phyloP scores from a whole-genome alignment of 1,140 invertebrate genomes.

The Eriosoma lanigerum region DNA sequence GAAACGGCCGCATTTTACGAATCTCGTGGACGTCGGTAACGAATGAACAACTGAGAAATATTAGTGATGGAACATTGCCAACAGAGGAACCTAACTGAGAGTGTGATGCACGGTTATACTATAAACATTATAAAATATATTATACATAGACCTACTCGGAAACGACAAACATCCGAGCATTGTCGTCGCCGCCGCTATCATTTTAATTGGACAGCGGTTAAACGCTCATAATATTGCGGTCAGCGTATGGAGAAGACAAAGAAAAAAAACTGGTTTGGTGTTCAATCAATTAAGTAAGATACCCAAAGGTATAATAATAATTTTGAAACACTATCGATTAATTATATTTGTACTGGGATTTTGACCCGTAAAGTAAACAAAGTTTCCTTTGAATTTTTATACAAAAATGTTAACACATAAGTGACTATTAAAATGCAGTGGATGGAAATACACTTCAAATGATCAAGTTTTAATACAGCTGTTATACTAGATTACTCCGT shows the following conservation, averaged over 20 bases:
- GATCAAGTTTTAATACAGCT: no score
- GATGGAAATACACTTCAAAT: no score
- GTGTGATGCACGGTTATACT: not conserved
- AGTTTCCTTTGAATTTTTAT: no score
- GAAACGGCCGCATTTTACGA: not conserved
- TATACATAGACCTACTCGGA: not conserved
- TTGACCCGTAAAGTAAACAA: no score
- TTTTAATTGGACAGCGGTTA: constrained; percentile 35
- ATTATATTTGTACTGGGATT: no score
- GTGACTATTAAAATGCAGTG: no score
- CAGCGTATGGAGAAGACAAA: not conserved
- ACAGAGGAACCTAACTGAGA: constrained; percentile 2
- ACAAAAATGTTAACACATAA: no score
- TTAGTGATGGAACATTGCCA: constrained; percentile 8
- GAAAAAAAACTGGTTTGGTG: not conserved
- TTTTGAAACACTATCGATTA: not conserved
- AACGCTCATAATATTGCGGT: not conserved
- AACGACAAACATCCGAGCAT: constrained; percentile 30
- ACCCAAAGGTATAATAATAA: not conserved
- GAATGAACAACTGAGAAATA: not conserved
- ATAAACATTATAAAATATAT: not conserved
- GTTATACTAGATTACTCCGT: no score
- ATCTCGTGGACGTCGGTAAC: not conserved
- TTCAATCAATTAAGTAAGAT: constrained; percentile 10
- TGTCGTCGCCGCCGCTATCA: not conserved